Evolutionary conservation across 2,113 vertebrate genomes (phyloP).

Genomic region (Benitochromis conjunctus): DNA sequence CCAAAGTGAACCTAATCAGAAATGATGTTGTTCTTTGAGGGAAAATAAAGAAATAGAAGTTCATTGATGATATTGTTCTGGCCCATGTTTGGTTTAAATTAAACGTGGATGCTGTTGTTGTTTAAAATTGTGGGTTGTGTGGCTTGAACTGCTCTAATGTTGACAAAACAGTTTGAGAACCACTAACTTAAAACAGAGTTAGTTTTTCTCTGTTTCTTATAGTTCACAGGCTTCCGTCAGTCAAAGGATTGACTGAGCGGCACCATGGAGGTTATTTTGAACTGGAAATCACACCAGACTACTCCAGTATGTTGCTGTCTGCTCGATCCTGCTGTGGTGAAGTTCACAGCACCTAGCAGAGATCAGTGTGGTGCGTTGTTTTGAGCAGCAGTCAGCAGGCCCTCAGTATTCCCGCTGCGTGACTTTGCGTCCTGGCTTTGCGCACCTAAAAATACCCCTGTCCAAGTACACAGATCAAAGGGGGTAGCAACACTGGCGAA

Average conservation of each 20-base stretch:
- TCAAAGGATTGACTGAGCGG: neutral
- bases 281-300: neutral
- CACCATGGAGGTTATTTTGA: neutral
- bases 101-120: neutral
- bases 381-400: neutral
- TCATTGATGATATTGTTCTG: neutral
- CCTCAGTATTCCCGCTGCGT: neutral
- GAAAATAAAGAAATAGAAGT: rapidly evolving
- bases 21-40: neutral
- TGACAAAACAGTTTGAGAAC: neutral
- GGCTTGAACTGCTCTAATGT: neutral
- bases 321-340: rapidly evolving
- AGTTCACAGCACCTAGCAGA: neutral
- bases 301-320: neutral
- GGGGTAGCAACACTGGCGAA: slow-evolving; percentile 47
- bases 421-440: slow-evolving; percentile 41
- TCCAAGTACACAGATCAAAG: slow-evolving; percentile 59
- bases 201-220: neutral
- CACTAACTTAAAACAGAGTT: neutral
- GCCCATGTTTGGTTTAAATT: neutral
- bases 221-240: neutral
- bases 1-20: neutral
- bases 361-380: neutral
- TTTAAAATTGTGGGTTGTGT: neutral
- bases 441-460: slow-evolving; percentile 70